Conservation (phyloP, 1,140 invertebrate species). For the Ips typographus region DNA sequence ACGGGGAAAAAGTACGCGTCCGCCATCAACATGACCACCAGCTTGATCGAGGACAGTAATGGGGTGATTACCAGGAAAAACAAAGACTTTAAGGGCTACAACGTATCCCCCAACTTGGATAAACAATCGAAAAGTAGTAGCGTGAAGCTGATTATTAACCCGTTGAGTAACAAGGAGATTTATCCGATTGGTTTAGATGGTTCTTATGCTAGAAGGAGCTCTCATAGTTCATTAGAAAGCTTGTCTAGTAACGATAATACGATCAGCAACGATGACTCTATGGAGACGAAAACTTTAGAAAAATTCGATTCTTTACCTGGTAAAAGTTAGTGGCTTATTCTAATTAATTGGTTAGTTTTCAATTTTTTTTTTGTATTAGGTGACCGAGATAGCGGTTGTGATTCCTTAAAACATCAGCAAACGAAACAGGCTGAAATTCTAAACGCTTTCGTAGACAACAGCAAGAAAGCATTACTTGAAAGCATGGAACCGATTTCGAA, state of each 20-base stretch:
- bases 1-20: conserved; percentile 45
- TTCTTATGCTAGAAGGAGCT: conserved; percentile 47
- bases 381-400: conserved; percentile 44
- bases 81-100: conserved; percentile 48
- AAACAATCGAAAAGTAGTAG: conserved; percentile 45
- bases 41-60: conserved; percentile 45
- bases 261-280: conserved; percentile 43
- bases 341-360: background rate
- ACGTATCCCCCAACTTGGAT: conserved; percentile 43
- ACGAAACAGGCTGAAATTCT: conserved; percentile 35
- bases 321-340: conserved; percentile 19
- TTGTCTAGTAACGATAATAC: conserved; percentile 44
- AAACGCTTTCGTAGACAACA: conserved; percentile 34
- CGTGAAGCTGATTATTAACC: conserved; percentile 59
- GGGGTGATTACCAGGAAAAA: conserved; percentile 49
- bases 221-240: conserved; percentile 49
- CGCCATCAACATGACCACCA: conserved; percentile 48
- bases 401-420: conserved; percentile 33
- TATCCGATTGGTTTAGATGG: conserved; percentile 48
- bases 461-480: conserved; percentile 40
- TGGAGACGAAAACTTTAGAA: conserved; percentile 26
- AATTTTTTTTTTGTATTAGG: conserved; percentile 5
- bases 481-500: conserved; percentile 48
- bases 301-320: conserved; percentile 17
- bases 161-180: conserved; percentile 52